A percentile compares a stretch with the other conserved stretches of the same genome.
Conservation (phyloP, 2,797 vertebrate species). For the Cynodonichthys magdalenae region DNA sequence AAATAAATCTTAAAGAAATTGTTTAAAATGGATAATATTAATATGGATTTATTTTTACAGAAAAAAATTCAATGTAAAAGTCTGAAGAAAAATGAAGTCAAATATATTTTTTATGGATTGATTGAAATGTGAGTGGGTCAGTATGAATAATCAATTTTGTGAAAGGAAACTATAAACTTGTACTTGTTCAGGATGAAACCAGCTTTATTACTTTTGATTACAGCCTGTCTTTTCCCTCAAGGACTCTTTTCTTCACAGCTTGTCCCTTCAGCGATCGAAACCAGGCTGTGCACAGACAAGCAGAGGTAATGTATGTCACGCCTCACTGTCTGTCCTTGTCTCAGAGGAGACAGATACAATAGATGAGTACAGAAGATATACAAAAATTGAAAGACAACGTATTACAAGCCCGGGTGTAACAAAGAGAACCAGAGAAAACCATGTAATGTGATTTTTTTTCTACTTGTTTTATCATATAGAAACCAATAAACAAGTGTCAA, state of each 20-base stretch:
- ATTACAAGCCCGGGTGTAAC: constrained; percentile 28
- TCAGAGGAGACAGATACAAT: constrained; percentile 33
- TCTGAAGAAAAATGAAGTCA: too few relatives aligned
- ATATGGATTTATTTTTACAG: too few relatives aligned
- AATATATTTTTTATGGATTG: too few relatives aligned
- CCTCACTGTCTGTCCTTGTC: constrained; percentile 29
- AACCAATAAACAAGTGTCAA: constrained; percentile 6
- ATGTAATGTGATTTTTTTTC: constrained; percentile 3
- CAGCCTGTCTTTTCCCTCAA: constrained; percentile 33
- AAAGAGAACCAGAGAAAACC: not conserved
- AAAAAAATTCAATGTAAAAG: too few relatives aligned
- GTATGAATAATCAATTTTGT: not conserved
- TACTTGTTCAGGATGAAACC: constrained; percentile 41
- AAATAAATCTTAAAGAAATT: too few relatives aligned
- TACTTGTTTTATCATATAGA: not conserved
- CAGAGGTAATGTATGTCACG: constrained; percentile 47
- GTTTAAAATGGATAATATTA: too few relatives aligned
- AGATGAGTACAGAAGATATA: constrained; percentile 55
- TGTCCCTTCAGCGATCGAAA: constrained; percentile 49
- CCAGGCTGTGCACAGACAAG: constrained; percentile 58
- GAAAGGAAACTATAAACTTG: constrained; percentile 12
- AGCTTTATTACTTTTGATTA: constrained; percentile 22
- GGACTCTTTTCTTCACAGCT: constrained; percentile 35
- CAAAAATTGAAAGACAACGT: constrained; percentile 39
- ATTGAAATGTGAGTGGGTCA: not conserved